Conservation (phyloP, 2,888 invertebrate genomes). For the Xestia rhomboidea region DNA sequence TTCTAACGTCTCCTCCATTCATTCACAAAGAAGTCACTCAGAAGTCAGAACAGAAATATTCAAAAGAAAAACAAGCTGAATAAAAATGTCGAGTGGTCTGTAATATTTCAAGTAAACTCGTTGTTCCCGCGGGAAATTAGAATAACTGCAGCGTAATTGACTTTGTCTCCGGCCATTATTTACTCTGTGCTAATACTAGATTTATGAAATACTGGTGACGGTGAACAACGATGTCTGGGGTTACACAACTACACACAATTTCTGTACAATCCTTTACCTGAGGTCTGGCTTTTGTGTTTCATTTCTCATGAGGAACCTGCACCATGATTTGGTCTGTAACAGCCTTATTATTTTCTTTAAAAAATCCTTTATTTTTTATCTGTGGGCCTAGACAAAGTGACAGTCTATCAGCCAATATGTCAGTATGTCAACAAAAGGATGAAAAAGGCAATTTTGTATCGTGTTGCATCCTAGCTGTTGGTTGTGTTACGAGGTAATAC, state of each 20-base stretch:
- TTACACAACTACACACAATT: constrained; percentile 3
- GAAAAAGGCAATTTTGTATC: too few relatives aligned
- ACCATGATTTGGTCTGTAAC: not conserved
- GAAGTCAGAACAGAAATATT: constrained; percentile 21
- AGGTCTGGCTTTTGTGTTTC: constrained; percentile 8
- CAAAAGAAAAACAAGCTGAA: constrained; percentile 49
- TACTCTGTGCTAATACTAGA: constrained; percentile 60
- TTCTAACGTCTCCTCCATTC: not conserved
- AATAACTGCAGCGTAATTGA: constrained; percentile 68
- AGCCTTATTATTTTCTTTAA: not conserved
- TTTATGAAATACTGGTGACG: constrained; percentile 54
- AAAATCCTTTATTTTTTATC: not conserved
- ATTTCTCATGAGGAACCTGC: not conserved
- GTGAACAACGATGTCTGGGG: constrained; percentile 13
- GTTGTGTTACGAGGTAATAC: too few relatives aligned
- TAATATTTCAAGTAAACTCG: constrained; percentile 64
- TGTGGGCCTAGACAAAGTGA: not conserved
- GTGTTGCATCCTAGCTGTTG: not conserved
- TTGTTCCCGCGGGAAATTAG: constrained; percentile 63
- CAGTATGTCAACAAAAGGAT: not conserved
- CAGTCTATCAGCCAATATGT: not conserved
- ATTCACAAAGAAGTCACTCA: constrained; percentile 32
- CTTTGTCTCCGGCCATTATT: constrained; percentile 64
- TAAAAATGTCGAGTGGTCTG: constrained; percentile 39
- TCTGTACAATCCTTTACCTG: constrained; percentile 24